phyloP scores from a whole-genome alignment of 2,888 invertebrate genomes.

The Nemotelus pantherinus region DNA sequence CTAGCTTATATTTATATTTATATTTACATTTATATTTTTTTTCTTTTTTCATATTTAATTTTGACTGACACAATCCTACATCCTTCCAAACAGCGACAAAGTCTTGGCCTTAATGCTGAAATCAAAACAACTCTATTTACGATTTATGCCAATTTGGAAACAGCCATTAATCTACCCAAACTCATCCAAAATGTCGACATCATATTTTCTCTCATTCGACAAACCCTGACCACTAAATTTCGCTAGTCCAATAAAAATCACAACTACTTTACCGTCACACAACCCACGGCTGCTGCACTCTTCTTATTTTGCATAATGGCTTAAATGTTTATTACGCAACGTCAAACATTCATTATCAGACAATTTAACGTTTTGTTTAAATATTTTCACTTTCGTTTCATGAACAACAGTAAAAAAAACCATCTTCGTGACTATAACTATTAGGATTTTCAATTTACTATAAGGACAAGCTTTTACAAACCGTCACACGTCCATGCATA shows the following conservation, averaged over 20 bases:
- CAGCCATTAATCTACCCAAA: too few species aligned
- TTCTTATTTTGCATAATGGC: neutral
- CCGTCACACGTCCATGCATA: neutral
- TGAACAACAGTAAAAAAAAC: neutral
- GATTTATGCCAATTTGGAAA: too few species aligned
- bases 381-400: slow-evolving; percentile 41
- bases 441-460: slow-evolving; percentile 24
- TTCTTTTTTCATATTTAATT: too few species aligned
- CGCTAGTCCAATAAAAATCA: slow-evolving; percentile 23
- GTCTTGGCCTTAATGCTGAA: too few species aligned
- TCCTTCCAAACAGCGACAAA: too few species aligned
- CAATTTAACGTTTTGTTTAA: slow-evolving; percentile 26
- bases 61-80: too few species aligned
- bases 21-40: too few species aligned
- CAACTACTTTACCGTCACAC: slow-evolving; percentile 16
- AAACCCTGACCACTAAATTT: neutral
- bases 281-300: neutral
- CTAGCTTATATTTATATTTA: too few species aligned
- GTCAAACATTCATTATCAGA: slow-evolving; percentile 18
- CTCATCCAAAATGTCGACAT: too few species aligned
- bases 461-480: neutral
- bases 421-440: slow-evolving; percentile 21
- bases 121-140: too few species aligned
- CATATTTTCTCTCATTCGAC: too few species aligned
- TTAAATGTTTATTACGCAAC: slow-evolving; percentile 18